Percentiles rank a stretch among this genome's conserved stretches.
Evolutionary conservation across 2,113 vertebrate species (phyloP).

Genomic region (Pterocles gutturalis): DNA sequence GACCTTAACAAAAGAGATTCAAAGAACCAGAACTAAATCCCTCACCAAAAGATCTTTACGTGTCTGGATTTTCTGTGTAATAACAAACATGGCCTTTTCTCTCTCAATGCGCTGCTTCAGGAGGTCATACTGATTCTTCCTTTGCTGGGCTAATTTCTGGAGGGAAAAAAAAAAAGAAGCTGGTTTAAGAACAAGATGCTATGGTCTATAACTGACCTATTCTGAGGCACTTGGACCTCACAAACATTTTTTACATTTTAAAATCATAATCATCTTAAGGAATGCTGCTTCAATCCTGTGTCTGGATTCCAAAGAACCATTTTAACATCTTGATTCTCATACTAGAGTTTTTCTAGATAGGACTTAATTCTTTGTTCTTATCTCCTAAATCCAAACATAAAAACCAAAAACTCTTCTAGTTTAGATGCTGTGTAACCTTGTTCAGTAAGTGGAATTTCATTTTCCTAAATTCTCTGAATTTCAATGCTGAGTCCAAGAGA

Average conservation of each 20-base stretch:
- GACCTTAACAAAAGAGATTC: neutral
- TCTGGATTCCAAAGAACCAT: neutral
- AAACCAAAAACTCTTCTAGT: neutral
- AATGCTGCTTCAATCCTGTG: neutral
- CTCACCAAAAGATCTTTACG: slow-evolving; percentile 94
- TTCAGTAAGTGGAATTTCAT: neutral
- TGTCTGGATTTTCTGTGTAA: slow-evolving; percentile 95
- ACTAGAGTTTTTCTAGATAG: neutral
- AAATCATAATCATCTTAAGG: neutral
- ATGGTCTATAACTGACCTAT: neutral
- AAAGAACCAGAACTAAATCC: neutral
- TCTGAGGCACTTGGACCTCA: neutral
- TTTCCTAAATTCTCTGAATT: neutral
- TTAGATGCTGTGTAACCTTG: neutral
- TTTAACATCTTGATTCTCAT: neutral
- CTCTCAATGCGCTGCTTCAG: slow-evolving; percentile 93
- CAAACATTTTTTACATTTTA: neutral
- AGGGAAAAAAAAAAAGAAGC: neutral
- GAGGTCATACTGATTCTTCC: slow-evolving; percentile 85
- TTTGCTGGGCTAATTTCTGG: slow-evolving; percentile 85
- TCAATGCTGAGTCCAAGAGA: neutral
- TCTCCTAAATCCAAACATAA: neutral
- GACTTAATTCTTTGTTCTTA: neutral
- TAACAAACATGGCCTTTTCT: slow-evolving; percentile 91
- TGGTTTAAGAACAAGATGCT: neutral